phyloP scores from a whole-genome alignment of 2,113 vertebrate species.

The Pagrus major region DNA sequence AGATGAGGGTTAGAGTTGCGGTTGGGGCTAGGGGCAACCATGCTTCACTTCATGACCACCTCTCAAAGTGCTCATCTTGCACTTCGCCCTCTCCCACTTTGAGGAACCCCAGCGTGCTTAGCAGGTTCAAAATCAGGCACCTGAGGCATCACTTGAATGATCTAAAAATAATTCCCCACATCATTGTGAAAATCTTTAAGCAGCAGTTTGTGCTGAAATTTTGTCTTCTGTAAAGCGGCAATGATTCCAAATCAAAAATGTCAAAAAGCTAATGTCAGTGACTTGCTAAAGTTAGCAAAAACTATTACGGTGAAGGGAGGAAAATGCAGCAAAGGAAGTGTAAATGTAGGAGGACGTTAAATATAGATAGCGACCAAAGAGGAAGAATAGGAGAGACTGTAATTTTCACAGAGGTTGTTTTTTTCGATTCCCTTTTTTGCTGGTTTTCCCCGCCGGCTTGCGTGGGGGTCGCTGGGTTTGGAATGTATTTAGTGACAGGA shows the following conservation, averaged over 20 bases:
- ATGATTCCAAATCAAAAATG: neutral
- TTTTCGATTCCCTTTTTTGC: constrained; percentile 66
- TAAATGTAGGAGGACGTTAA: constrained; percentile 51
- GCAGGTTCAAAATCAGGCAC: neutral
- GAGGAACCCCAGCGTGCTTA: constrained; percentile 13
- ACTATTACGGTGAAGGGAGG: neutral
- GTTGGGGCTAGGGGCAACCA: constrained; percentile 82
- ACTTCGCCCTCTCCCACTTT: constrained; percentile 14
- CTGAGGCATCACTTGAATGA: constrained; percentile 6
- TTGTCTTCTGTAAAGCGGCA: neutral
- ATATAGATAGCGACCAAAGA: constrained; percentile 63
- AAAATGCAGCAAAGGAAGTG: constrained; percentile 50
- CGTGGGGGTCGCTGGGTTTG: constrained; percentile 74
- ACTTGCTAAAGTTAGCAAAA: neutral
- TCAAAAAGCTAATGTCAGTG: neutral
- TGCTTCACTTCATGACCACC: constrained; percentile 79
- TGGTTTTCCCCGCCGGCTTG: constrained; percentile 33
- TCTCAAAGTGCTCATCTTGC: constrained; percentile 69
- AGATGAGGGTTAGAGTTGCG: constrained; percentile 43
- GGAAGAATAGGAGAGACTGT: constrained; percentile 69
- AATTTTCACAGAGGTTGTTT: constrained; percentile 68
- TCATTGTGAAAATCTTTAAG: neutral
- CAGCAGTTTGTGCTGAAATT: neutral
- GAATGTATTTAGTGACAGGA: constrained; percentile 89
- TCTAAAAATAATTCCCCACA: constrained; percentile 6